These are phyloP conservation scores for Callinectes sapidus DNA, from an alignment of 2,888 invertebrate species.

Conservation along the genomic window DNA sequence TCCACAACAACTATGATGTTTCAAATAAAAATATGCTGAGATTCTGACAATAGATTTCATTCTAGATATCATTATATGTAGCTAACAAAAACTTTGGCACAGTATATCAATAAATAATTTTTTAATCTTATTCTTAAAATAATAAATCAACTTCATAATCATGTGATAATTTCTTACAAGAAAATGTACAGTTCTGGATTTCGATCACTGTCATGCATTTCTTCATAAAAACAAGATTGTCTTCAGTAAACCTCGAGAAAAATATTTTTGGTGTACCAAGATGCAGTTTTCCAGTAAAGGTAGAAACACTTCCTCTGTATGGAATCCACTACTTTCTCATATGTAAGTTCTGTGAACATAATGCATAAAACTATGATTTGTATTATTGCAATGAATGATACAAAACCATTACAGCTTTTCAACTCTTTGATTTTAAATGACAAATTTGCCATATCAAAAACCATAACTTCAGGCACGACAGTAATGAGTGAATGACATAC, in stretches of 20 bases:
- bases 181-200: not conserved
- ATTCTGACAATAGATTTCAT: not conserved
- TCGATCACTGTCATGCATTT: not conserved
- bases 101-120: slow-evolving; percentile 8
- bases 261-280: not conserved
- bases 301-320: not conserved
- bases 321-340: not conserved
- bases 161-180: not conserved
- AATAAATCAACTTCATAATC: not conserved
- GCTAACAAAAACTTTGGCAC: slow-evolving; percentile 29
- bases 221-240: not conserved
- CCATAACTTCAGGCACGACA: not conserved
- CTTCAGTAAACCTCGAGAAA: not conserved
- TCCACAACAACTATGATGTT: not conserved
- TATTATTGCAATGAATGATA: slow-evolving; percentile 19
- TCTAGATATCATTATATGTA: not conserved
- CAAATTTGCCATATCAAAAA: not conserved
- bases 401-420: not conserved
- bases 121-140: not conserved
- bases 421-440: slow-evolving; percentile 15
- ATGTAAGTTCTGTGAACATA: not conserved
- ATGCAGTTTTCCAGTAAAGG: not conserved
- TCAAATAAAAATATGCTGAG: not conserved
- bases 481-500: not conserved
- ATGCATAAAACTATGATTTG: not conserved